phyloP scores from a whole-genome alignment of 2,113 vertebrate genomes.

The Phyllostomus hastatus region DNA sequence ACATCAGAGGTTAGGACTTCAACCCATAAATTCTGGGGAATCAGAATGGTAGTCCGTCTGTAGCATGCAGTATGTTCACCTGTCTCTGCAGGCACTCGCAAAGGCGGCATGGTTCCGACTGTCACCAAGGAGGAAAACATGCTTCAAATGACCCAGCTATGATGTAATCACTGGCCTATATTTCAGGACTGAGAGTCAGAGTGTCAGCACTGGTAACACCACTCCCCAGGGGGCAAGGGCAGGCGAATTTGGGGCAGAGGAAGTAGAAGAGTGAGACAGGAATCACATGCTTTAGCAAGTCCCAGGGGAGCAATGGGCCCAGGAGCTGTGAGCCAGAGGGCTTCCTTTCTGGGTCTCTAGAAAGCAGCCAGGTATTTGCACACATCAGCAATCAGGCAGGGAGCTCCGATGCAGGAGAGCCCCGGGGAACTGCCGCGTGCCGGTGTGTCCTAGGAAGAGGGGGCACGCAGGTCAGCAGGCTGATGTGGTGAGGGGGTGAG shows the following conservation, averaged over 20 bases:
- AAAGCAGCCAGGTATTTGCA: not conserved
- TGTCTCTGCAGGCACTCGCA: constrained; percentile 13
- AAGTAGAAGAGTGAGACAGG: constrained; percentile 10
- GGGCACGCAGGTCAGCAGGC: not conserved
- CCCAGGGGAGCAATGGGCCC: not conserved
- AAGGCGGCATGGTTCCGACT: not conserved
- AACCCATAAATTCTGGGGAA: not conserved
- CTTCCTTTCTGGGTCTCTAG: constrained; percentile 10
- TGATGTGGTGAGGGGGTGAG: accelerated
- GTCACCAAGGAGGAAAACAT: constrained; percentile 43
- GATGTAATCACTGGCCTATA: constrained; percentile 70
- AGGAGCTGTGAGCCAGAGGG: not conserved
- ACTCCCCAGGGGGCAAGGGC: not conserved
- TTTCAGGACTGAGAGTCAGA: constrained; percentile 63
- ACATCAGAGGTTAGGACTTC: not conserved
- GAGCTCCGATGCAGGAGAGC: not conserved
- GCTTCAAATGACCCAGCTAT: constrained; percentile 15
- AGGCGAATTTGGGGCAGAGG: not conserved
- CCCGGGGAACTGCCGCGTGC: not conserved
- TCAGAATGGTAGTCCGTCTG: not conserved
- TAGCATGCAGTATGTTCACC: not conserved
- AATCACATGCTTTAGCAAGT: constrained; percentile 12
- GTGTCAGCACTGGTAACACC: constrained; percentile 53
- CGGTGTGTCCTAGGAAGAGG: too few relatives aligned
- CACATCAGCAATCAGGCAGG: constrained; percentile 44